Percentiles rank a stretch among this genome's conserved stretches.
These are phyloP conservation scores for Cantharis nigra DNA, from an alignment of 2,888 invertebrate species.

Conservation along the genomic window DNA sequence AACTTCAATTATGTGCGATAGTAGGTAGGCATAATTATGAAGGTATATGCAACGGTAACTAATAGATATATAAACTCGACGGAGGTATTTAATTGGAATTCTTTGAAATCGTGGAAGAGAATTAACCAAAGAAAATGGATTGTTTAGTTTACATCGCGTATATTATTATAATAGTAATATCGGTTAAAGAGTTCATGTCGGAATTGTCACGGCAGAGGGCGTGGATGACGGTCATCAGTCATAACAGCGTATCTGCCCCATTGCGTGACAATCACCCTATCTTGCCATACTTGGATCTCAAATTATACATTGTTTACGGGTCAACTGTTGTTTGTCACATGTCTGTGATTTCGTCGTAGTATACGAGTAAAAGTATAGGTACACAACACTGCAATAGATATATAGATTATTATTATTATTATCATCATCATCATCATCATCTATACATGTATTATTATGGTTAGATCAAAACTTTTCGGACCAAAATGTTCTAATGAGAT, in stretches of 20 bases:
- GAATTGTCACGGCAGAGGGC: conserved; percentile 54
- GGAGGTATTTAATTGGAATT: background rate
- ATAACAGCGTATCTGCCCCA: conserved; percentile 47
- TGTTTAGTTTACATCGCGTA: conserved; percentile 8
- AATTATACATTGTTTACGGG: conserved; percentile 53
- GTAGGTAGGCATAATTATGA: background rate
- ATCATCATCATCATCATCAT: too few species aligned
- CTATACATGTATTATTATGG: background rate
- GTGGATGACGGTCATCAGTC: conserved; percentile 55
- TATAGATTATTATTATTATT: too few species aligned
- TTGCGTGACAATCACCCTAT: conserved; percentile 48
- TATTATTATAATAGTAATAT: conserved; percentile 26
- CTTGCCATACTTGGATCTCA: conserved; percentile 40
- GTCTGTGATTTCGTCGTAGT: conserved; percentile 45
- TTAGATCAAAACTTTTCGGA: background rate
- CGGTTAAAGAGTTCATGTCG: conserved; percentile 38
- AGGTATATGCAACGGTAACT: background rate
- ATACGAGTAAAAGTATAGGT: background rate
- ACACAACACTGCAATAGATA: too few species aligned
- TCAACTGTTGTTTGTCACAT: conserved; percentile 52
- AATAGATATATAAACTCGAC: background rate
- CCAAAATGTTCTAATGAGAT: background rate
- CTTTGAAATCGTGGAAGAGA: background rate
- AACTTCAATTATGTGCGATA: conserved; percentile 18
- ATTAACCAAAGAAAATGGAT: conserved; percentile 1